Evolutionary conservation across 2,797 vertebrate species (phyloP).

Genomic region (Sebastes iracundus): DNA sequence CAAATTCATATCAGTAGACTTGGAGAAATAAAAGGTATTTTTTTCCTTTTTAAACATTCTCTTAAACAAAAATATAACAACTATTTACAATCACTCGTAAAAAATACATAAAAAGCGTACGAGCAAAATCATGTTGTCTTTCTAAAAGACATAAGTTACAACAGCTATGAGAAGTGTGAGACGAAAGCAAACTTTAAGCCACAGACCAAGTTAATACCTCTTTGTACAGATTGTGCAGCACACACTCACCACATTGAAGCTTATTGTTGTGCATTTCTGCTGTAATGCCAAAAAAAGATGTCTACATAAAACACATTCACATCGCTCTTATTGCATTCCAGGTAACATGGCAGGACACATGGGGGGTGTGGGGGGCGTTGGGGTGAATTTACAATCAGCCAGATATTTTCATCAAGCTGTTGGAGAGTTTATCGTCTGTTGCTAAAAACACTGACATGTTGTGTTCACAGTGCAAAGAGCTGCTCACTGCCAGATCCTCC

Average conservation of each 20-base stretch:
- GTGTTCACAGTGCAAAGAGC: constrained; percentile 15
- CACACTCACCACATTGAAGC: constrained; percentile 85
- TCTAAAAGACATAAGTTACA: constrained; percentile 98
- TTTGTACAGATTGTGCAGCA: constrained; percentile 90
- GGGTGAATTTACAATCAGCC: background rate
- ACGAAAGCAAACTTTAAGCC: constrained; percentile 82
- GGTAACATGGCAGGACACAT: constrained; percentile 71
- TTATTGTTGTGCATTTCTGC: constrained; percentile 88
- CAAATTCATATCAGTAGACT: constrained; percentile 90
- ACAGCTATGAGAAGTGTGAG: constrained; percentile 91
- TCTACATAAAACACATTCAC: constrained; percentile 75
- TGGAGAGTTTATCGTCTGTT: background rate
- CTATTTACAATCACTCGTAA: constrained; percentile 96
- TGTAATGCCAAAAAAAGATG: constrained; percentile 59
- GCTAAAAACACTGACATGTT: constrained; percentile 19
- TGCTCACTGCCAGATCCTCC: constrained; percentile 2
- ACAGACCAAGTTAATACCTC: constrained; percentile 86
- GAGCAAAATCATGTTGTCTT: constrained; percentile 92
- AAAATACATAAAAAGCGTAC: constrained; percentile 94
- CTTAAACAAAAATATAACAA: constrained; percentile 99
- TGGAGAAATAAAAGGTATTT: constrained; percentile 88
- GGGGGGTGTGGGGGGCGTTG: background rate
- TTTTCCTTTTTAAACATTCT: constrained; percentile 88
- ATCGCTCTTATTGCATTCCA: constrained; percentile 85
- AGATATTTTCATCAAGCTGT: background rate